Percentiles rank a stretch among this genome's conserved stretches.
Evolutionary conservation across 2,888 invertebrate genomes (phyloP).

Genomic region (Eledone cirrhosa): DNA sequence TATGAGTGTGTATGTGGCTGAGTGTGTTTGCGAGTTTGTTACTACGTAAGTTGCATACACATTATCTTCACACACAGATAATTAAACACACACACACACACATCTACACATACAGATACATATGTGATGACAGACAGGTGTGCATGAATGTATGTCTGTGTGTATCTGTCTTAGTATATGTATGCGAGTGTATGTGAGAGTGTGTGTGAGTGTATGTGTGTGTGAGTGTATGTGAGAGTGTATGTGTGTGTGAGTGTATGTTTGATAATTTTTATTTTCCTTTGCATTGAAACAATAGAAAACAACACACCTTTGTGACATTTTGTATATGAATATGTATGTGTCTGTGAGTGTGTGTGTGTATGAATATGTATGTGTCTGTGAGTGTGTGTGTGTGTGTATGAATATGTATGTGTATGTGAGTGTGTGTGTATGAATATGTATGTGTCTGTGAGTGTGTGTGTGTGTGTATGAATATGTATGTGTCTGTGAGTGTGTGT

Average conservation of each 20-base stretch:
- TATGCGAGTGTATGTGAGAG: not conserved
- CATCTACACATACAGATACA: too few relatives aligned
- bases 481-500: not conserved
- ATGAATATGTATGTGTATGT: not conserved
- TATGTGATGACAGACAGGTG: too few relatives aligned
- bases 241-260: not conserved
- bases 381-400: not conserved
- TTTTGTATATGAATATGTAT: not conserved
- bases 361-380: not conserved
- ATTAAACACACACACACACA: too few relatives aligned
- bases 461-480: not conserved
- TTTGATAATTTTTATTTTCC: not conserved
- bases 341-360: not conserved
- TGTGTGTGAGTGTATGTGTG: not conserved
- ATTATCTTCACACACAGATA: too few relatives aligned
- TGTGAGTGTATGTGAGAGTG: not conserved
- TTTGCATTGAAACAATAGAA: too few relatives aligned
- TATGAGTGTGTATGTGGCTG: too few relatives aligned
- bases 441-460: not conserved
- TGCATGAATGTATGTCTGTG: too few relatives aligned
- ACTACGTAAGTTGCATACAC: too few relatives aligned
- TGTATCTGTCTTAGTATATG: not conserved
- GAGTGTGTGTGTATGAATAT: not conserved
- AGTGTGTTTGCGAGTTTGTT: too few relatives aligned
- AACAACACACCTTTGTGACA: not conserved